Evolutionary conservation across 2,113 vertebrate genomes (phyloP), one percentile per base, ranked within the genome.

Genomic region (Crotalus helleri): DNA sequence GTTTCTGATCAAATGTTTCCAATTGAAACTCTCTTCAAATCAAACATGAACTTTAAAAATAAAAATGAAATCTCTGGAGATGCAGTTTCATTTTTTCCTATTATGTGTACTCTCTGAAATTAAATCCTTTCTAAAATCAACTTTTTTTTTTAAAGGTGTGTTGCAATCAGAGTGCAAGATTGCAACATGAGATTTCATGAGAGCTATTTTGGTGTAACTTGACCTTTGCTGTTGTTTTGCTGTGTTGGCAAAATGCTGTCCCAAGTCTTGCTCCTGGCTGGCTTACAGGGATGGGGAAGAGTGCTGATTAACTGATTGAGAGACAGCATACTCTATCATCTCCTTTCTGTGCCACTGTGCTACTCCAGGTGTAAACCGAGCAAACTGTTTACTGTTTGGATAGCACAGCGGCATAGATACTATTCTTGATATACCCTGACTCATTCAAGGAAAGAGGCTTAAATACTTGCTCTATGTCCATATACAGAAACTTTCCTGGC

Each of bases 401-500:
- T 44, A 81, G 33, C 33, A 81, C 15, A 81, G 69, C 1, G 15
- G 15, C 69, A 33, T n/a, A 74, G 13, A 19, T 74, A 39, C 5
- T 39, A 5, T 74, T 33, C n/a, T 69, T 69, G 13, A 69, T 69
- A 5, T 17, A 6, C 7, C 17, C 17, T 44, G 17, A 39, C 17
- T 81, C 74, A 9, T 81, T 81, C 7, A 81, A 81, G 26, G 21
- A 88, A 26, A 0, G 13, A 57, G 91, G 86, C 46, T 46, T 7
- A 46, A 0, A 0, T 53, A 17, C 5, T 8, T 69, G 19, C 1
- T 17, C 15, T 61, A 49, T 21, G 11, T 39, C 4, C 10, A 21
- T 81, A 88, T 0, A 2, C 26, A 12, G 44, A 39, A 88, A 88
- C 6, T 19, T 33, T 10, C 0, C 0, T 7, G 11, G 49, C 55